A percentile compares a stretch with the other conserved stretches of the same genome.
These are phyloP conservation scores for Drosophila bocqueti DNA, from an alignment of 1,140 invertebrate genomes.

Conservation along the genomic window DNA sequence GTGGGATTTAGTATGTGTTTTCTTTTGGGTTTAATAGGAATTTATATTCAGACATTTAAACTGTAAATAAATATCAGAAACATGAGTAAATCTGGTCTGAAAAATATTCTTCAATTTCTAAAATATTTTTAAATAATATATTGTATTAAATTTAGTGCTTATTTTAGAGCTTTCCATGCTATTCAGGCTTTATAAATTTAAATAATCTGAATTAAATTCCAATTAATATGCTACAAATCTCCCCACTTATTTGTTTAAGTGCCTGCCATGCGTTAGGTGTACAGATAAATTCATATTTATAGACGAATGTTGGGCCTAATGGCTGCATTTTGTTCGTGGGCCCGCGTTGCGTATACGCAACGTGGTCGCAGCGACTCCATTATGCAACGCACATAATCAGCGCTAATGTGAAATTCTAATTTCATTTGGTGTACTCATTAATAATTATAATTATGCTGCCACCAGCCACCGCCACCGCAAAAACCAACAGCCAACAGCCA, in stretches of 20 bases:
- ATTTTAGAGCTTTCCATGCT: no score
- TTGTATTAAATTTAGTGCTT: not conserved
- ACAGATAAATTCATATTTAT: constrained; percentile 47
- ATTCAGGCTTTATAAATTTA: not conserved
- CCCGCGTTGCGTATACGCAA: constrained; percentile 55
- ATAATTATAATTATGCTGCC: constrained; percentile 72
- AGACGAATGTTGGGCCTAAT: constrained; percentile 10
- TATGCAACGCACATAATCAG: constrained; percentile 69
- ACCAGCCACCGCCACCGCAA: constrained; percentile 22
- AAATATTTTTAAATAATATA: not conserved
- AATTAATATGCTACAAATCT: not conserved
- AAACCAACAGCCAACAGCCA: constrained; percentile 7
- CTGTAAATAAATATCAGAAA: not conserved
- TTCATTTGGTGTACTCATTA: constrained; percentile 67
- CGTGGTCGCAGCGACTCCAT: constrained; percentile 40
- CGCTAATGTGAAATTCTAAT: constrained; percentile 71
- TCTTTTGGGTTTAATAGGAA: not conserved
- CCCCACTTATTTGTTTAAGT: not conserved
- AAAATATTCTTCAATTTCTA: not conserved
- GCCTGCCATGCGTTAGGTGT: constrained; percentile 8
- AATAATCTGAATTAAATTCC: not conserved
- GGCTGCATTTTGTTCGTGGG: constrained; percentile 23
- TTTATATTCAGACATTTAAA: not conserved
- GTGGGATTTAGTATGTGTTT: not conserved
- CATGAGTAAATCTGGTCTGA: not conserved